Evolutionary conservation across 2,888 invertebrate genomes (phyloP).

Genomic region (Adelognathus sp.): DNA sequence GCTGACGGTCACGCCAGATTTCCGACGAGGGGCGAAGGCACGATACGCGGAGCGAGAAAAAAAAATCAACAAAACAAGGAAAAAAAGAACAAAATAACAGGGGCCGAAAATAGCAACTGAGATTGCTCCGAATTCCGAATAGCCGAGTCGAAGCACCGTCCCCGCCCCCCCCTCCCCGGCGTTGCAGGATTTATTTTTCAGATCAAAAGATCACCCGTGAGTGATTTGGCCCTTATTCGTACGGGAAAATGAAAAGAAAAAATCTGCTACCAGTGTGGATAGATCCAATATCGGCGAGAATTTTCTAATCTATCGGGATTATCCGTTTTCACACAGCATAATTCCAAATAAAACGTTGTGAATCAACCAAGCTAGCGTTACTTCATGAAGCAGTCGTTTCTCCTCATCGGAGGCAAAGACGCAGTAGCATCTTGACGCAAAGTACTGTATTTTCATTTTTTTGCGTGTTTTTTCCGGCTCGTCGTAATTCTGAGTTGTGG

Average conservation of each 20-base stretch:
- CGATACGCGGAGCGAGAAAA: conserved; percentile 21
- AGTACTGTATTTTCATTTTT: no score
- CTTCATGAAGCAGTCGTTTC: no score
- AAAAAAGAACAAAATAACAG: conserved; percentile 11
- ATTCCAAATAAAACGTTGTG: no score
- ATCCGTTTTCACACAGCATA: no score
- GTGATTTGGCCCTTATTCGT: not conserved
- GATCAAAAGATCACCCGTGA: conserved; percentile 15
- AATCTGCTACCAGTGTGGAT: no score
- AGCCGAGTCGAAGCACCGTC: not conserved
- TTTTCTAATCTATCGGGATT: no score
- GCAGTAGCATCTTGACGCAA: no score
- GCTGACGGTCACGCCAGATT: conserved; percentile 68
- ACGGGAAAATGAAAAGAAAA: not conserved
- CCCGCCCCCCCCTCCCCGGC: no score
- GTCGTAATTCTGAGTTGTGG: no score
- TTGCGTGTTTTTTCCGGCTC: no score
- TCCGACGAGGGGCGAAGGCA: conserved; percentile 44
- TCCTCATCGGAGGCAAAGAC: no score
- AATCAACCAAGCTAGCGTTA: no score
- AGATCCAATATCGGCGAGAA: not conserved
- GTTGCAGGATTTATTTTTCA: not conserved
- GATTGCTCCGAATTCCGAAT: conserved; percentile 33
- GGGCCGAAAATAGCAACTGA: not conserved
- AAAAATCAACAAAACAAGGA: conserved; percentile 13